phyloP scores from a whole-genome alignment of 2,113 vertebrate genomes.

The Plectropomus leopardus region DNA sequence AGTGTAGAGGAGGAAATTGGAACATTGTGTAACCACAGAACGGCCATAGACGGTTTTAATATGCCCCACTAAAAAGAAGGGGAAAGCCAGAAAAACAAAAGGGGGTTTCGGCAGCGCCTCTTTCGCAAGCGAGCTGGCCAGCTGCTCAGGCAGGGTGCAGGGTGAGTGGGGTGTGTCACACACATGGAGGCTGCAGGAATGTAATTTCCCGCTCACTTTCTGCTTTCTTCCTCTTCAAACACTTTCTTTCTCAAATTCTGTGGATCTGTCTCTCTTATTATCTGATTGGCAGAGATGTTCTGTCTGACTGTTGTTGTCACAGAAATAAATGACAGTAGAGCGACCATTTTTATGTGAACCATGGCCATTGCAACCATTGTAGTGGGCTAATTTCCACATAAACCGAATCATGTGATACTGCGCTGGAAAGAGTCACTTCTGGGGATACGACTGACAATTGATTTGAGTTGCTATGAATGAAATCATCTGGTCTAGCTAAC shows the following conservation, averaged over 20 bases:
- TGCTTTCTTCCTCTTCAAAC: slow-evolving; percentile 18
- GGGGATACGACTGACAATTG: too few relatives aligned
- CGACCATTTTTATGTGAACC: too few relatives aligned
- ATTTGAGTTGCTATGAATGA: too few relatives aligned
- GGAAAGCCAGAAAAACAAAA: slow-evolving; percentile 84
- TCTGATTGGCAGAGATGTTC: too few relatives aligned
- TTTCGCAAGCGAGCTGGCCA: slow-evolving; percentile 81
- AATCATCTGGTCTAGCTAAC: too few relatives aligned
- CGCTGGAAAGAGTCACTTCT: too few relatives aligned
- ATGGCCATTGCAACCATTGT: too few relatives aligned
- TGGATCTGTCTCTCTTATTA: slow-evolving; percentile 6
- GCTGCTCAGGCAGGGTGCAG: slow-evolving; percentile 66
- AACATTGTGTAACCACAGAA: slow-evolving; percentile 85
- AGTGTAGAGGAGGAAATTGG: slow-evolving; percentile 78
- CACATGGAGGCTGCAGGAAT: slow-evolving; percentile 57
- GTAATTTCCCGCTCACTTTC: slow-evolving; percentile 44
- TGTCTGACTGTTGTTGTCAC: neutral
- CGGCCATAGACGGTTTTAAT: slow-evolving; percentile 80
- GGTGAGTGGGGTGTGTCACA: slow-evolving; percentile 66
- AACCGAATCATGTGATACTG: too few relatives aligned
- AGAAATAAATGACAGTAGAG: too few relatives aligned
- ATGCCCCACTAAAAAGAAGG: slow-evolving; percentile 78
- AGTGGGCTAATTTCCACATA: too few relatives aligned
- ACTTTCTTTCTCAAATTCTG: slow-evolving; percentile 31
- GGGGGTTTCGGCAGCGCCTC: slow-evolving; percentile 75